Evolutionary conservation across 30 jellyfish, hydroid and myxozoan genomes (phyloP).

Genomic region (Cassiopea xamachana): DNA sequence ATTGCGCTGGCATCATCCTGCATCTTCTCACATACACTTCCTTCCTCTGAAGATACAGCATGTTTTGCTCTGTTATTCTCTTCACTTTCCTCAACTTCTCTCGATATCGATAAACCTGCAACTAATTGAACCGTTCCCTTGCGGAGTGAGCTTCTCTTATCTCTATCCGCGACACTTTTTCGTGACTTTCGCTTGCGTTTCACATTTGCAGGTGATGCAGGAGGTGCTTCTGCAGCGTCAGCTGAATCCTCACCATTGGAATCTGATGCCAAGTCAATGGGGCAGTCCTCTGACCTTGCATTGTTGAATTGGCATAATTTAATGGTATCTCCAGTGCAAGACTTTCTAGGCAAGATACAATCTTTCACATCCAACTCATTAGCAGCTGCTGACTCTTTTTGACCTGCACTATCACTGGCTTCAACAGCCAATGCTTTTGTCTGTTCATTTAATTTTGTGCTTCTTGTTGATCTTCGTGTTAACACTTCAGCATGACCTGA

Average conservation of each 20-base stretch:
- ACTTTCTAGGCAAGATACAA: neutral
- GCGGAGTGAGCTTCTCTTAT: neutral
- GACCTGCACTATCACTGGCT: neutral
- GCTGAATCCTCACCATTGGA: neutral
- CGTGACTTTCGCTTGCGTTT: neutral
- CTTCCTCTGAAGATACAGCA: neutral
- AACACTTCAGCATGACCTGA: neutral
- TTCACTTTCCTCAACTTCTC: neutral
- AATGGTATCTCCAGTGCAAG: no score
- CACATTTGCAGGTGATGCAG: neutral
- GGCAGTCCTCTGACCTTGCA: neutral
- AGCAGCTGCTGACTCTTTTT: neutral
- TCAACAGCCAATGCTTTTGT: neutral
- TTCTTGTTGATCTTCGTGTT: slow-evolving; percentile 6
- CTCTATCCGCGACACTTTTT: neutral
- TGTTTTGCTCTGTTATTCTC: neutral
- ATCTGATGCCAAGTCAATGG: neutral
- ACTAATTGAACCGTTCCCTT: neutral
- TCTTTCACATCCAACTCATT: neutral
- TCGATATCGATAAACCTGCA: neutral
- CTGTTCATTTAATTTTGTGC: neutral
- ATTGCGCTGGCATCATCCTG: neutral
- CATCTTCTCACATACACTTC: neutral
- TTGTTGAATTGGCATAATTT: no score
- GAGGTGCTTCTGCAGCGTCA: neutral